Percentiles rank a stretch among this genome's conserved stretches.
Evolutionary conservation across 2,113 vertebrate species (phyloP).

Genomic region (Miniopterus natalensis): DNA sequence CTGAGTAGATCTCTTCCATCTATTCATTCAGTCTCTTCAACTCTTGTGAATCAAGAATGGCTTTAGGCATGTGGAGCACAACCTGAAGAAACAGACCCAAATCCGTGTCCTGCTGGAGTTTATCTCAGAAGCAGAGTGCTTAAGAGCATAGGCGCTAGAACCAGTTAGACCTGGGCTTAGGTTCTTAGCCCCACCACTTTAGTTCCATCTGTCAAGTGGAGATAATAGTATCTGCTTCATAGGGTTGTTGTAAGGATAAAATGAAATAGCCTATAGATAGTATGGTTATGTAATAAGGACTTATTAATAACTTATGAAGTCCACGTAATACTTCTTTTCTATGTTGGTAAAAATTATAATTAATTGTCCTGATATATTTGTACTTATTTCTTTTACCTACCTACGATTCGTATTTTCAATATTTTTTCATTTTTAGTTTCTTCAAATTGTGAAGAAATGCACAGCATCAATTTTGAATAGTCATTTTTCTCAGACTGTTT

Average conservation of each 20-base stretch:
- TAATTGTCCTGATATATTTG: neutral
- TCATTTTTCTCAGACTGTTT: constrained; percentile 60
- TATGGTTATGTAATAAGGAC: neutral
- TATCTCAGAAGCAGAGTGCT: neutral
- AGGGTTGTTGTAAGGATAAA: neutral
- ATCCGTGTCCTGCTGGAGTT: neutral
- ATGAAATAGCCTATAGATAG: neutral
- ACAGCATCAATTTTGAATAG: constrained; percentile 33
- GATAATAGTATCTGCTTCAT: neutral
- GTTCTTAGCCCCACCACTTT: neutral
- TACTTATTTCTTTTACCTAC: constrained; percentile 45
- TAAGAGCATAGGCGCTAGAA: neutral
- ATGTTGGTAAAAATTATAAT: constrained; percentile 22
- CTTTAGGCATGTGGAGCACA: neutral
- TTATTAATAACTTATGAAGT: neutral
- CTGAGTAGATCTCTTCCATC: neutral
- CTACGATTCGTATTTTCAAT: constrained; percentile 46
- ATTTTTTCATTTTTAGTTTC: constrained; percentile 57
- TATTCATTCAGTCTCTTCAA: constrained; percentile 1
- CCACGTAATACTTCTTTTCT: neutral
- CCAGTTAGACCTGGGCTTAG: neutral
- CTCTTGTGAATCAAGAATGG: neutral
- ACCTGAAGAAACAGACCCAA: neutral
- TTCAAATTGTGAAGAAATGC: constrained; percentile 55
- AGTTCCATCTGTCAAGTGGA: neutral